A percentile compares a stretch with the other conserved stretches of the same genome.
Evolutionary conservation across 2,113 vertebrate genomes (phyloP).

Genomic region (Aleadryas rufinucha): DNA sequence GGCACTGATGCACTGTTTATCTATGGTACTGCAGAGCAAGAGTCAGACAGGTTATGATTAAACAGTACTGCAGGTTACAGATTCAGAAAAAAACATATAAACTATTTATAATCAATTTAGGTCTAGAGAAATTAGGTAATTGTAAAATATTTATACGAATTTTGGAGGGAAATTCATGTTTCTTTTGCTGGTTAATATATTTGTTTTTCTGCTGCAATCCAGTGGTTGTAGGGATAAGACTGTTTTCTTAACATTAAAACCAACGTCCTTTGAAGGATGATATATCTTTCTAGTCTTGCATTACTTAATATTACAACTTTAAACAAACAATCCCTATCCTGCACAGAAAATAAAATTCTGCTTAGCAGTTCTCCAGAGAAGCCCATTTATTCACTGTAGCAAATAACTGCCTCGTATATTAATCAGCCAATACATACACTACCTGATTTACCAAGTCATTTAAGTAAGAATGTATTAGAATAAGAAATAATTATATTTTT

Average conservation of each 20-base stretch:
- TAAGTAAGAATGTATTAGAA: neutral
- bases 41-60: constrained; percentile 55
- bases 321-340: neutral
- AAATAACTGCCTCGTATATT: neutral
- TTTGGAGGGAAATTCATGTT: constrained; percentile 49
- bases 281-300: neutral
- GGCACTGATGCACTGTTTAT: constrained; percentile 64
- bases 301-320: constrained; percentile 43
- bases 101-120: constrained; percentile 74
- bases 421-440: neutral
- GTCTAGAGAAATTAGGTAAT: constrained; percentile 68
- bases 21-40: neutral
- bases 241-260: constrained; percentile 54
- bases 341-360: neutral
- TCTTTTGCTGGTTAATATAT: constrained; percentile 60
- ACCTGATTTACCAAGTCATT: neutral
- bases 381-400: neutral
- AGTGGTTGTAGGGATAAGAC: neutral
- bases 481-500: neutral
- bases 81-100: constrained; percentile 59
- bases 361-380: neutral
- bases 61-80: constrained; percentile 61
- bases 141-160: constrained; percentile 71
- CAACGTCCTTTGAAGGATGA: constrained; percentile 69
- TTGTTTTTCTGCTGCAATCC: constrained; percentile 39